Percentiles rank a stretch among this genome's conserved stretches.
Evolutionary conservation across 2,113 vertebrate species (phyloP).

Genomic region (Globicephala melas): DNA sequence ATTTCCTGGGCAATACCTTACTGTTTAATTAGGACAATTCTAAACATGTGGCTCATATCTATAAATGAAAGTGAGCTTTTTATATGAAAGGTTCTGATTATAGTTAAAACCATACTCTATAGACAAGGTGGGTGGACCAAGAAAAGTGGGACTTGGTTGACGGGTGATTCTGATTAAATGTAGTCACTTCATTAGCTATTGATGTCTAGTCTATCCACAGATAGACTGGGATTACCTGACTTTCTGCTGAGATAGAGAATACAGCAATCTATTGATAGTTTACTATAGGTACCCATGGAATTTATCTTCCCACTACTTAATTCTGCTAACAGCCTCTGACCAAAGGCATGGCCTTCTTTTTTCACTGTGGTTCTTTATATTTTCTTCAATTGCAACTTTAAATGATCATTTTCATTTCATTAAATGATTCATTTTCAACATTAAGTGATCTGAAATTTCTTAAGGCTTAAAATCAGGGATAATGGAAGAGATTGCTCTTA

Average conservation of each 20-base stretch:
- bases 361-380: background rate
- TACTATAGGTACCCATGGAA: background rate
- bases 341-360: background rate
- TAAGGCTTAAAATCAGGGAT: background rate
- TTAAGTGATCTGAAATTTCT: background rate
- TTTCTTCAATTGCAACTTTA: background rate
- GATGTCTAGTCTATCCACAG: background rate
- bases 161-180: background rate
- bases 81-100: background rate
- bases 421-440: background rate
- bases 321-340: background rate
- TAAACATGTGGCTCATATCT: background rate
- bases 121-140: background rate
- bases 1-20: background rate
- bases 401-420: background rate
- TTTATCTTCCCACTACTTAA: background rate
- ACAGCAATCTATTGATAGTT: background rate
- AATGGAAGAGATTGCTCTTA: background rate
- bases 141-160: background rate
- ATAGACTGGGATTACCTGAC: background rate
- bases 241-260: background rate
- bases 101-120: background rate
- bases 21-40: background rate
- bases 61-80: background rate
- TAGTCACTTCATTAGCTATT: background rate